Conservation (phyloP, 2,113 vertebrate species). For the Ovibos moschatus region DNA sequence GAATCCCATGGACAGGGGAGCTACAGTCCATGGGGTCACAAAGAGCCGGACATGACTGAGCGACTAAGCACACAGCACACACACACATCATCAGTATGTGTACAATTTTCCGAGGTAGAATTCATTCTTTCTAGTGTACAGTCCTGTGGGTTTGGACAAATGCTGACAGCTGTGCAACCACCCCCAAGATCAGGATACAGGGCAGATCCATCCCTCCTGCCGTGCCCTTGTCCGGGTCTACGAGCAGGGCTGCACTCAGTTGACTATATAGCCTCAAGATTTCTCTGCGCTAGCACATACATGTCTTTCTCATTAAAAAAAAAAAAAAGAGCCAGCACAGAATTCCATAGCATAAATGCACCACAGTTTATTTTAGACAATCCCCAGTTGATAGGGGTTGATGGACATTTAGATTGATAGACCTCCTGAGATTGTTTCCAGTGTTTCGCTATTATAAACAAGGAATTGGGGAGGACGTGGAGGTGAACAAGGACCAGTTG, state of each 20-base stretch:
- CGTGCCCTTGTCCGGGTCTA: rapidly evolving
- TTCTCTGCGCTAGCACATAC: neutral
- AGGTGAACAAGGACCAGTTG: neutral
- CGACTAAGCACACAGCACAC: neutral
- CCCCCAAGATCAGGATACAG: neutral
- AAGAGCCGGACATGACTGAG: neutral
- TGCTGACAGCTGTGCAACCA: neutral
- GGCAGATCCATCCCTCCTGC: neutral
- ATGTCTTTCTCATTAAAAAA: neutral
- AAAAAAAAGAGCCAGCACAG: neutral
- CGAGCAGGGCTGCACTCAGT: rapidly evolving
- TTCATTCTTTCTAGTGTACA: neutral
- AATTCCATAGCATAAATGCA: neutral
- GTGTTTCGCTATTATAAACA: neutral
- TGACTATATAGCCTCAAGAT: neutral
- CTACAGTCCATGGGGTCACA: neutral
- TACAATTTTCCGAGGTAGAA: neutral
- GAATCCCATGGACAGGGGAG: neutral
- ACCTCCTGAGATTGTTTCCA: neutral
- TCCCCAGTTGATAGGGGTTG: neutral
- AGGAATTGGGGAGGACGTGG: neutral
- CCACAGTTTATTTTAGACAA: neutral
- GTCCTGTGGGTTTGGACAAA: neutral
- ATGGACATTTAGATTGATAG: neutral
- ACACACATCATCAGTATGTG: neutral